These are phyloP conservation scores for Holacanthella duospinosa DNA, from an alignment of 2,888 invertebrate genomes.

Conservation along the genomic window DNA sequence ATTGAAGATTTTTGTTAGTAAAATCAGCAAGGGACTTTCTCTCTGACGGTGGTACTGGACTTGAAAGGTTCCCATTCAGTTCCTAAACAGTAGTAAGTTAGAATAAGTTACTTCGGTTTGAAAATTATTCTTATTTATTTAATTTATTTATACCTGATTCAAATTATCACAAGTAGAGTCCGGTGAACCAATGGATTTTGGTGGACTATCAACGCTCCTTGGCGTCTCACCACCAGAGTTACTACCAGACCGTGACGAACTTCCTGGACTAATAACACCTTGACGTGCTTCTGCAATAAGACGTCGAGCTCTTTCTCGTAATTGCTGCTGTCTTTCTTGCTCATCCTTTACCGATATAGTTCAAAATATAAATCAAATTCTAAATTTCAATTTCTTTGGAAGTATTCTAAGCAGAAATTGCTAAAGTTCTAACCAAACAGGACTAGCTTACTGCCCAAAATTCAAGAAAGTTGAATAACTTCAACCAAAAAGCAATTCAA, in stretches of 20 bases:
- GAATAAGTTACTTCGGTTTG: neutral
- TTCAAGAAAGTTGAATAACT: too few relatives aligned
- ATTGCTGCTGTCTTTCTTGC: slow-evolving; percentile 72
- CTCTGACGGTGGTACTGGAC: slow-evolving; percentile 9
- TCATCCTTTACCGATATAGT: slow-evolving; percentile 60
- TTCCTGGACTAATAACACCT: slow-evolving; percentile 45
- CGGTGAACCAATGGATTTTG: slow-evolving; percentile 18
- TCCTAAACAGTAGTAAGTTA: slow-evolving; percentile 40
- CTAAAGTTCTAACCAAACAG: neutral
- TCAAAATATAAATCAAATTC: too few relatives aligned
- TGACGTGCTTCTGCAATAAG: slow-evolving; percentile 76
- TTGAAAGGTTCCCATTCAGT: slow-evolving; percentile 48
- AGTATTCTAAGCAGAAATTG: neutral
- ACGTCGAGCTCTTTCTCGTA: slow-evolving; percentile 77
- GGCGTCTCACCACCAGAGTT: slow-evolving; percentile 33
- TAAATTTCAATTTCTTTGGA: too few relatives aligned
- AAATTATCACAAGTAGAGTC: slow-evolving; percentile 34
- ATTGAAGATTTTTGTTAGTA: slow-evolving; percentile 26
- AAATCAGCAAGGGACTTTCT: slow-evolving; percentile 10
- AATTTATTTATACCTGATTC: slow-evolving; percentile 13
- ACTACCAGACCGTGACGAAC: slow-evolving; percentile 32
- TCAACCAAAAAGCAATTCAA: neutral
- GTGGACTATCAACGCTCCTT: slow-evolving; percentile 32
- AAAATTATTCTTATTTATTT: neutral
- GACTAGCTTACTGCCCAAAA: too few relatives aligned